phyloP scores from a whole-genome alignment of 1,140 invertebrate genomes.

The Homarus americanus region DNA sequence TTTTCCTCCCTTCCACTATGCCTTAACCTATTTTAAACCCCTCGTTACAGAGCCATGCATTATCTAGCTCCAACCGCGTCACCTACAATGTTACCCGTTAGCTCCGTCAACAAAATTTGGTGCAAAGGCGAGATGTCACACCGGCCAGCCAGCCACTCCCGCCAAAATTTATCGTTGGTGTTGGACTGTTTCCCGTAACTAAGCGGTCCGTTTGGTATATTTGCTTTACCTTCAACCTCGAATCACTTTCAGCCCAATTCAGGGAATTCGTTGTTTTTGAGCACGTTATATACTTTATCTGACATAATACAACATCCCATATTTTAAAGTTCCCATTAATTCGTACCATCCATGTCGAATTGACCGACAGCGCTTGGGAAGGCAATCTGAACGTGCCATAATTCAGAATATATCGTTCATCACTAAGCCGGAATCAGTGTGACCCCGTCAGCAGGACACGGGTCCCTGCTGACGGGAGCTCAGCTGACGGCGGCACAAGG shows the following conservation, averaged over 20 bases:
- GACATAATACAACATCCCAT: neutral
- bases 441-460: conserved; percentile 17
- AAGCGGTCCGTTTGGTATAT: neutral
- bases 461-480: conserved; percentile 14
- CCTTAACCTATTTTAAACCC: too few relatives aligned
- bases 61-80: neutral
- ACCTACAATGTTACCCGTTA: neutral
- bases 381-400: conserved; percentile 27
- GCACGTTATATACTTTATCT: neutral
- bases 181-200: conserved; percentile 24
- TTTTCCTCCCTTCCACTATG: neutral
- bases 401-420: conserved; percentile 39
- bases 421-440: conserved; percentile 1
- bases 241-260: neutral
- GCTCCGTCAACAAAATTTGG: conserved; percentile 8
- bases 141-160: neutral
- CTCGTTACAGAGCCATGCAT: neutral
- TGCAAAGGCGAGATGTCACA: conserved; percentile 39
- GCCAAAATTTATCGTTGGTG: conserved; percentile 31
- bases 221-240: neutral
- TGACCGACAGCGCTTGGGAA: neutral
- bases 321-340: neutral
- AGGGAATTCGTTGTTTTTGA: neutral
- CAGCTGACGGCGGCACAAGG: conserved; percentile 17
- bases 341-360: neutral